These are phyloP conservation scores for Nephrotoma appendiculata DNA, from an alignment of 2,888 invertebrate genomes.

Conservation along the genomic window DNA sequence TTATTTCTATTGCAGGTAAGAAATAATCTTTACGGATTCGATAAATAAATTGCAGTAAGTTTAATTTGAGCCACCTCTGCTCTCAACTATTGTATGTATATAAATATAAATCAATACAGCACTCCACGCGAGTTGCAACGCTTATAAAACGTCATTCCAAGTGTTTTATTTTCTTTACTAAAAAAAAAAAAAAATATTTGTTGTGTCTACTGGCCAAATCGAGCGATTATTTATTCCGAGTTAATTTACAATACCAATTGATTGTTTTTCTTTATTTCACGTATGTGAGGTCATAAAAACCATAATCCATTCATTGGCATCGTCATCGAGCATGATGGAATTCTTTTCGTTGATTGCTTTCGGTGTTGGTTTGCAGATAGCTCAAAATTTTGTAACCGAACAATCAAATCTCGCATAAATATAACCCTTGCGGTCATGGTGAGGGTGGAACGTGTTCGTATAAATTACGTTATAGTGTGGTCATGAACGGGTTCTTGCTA, in stretches of 20 bases:
- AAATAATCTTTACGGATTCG: too few relatives aligned
- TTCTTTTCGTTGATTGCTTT: neutral
- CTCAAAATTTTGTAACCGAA: neutral
- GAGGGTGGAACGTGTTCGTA: neutral
- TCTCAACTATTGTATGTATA: too few relatives aligned
- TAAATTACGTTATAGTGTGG: neutral
- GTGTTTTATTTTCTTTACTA: too few relatives aligned
- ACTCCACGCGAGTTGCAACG: too few relatives aligned
- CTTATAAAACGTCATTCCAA: too few relatives aligned
- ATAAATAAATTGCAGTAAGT: too few relatives aligned
- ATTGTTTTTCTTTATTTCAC: neutral
- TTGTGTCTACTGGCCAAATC: neutral
- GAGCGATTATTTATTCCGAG: neutral
- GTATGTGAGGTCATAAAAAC: neutral
- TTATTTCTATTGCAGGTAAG: too few relatives aligned
- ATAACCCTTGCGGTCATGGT: neutral
- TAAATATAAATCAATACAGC: too few relatives aligned
- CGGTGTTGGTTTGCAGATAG: neutral
- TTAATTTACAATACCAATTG: neutral
- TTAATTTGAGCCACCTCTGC: too few relatives aligned
- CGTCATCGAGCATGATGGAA: neutral
- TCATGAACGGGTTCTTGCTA: neutral
- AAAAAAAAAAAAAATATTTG: neutral
- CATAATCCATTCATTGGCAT: neutral
- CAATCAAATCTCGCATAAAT: neutral